Conservation (phyloP, 2,888 invertebrate genomes). For the Hirtodrosophila cameraria region DNA sequence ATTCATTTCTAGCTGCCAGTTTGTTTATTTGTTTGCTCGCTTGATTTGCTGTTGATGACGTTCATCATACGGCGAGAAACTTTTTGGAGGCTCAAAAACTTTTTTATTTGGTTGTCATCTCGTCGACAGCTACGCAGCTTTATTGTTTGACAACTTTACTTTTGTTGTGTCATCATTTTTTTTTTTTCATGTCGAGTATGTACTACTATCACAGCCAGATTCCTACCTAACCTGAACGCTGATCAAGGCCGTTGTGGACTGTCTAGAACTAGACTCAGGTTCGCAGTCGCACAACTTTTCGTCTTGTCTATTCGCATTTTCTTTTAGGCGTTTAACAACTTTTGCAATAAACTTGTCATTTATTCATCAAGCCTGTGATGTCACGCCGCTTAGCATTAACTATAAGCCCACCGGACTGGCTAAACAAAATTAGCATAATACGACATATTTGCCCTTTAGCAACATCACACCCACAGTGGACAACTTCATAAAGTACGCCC, state of each 20-base stretch:
- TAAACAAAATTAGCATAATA: conserved; percentile 61
- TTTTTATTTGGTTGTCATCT: conserved; percentile 55
- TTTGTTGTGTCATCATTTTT: conserved; percentile 57
- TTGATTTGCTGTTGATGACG: conserved; percentile 70
- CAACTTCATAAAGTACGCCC: conserved; percentile 66
- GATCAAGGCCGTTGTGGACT: conserved; percentile 17
- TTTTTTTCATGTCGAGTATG: conserved; percentile 17
- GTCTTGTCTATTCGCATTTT: conserved; percentile 9
- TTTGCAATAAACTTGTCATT: conserved; percentile 40
- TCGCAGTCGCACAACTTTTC: conserved; percentile 11
- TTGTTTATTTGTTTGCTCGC: conserved; percentile 59
- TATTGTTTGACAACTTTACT: conserved; percentile 53
- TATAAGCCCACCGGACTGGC: conserved; percentile 35
- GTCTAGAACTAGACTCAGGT: conserved; percentile 9
- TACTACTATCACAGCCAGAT: background rate
- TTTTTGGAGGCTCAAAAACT: conserved; percentile 38
- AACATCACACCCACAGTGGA: conserved; percentile 19
- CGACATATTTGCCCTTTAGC: conserved; percentile 27
- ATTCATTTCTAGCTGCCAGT: conserved; percentile 57
- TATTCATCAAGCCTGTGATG: conserved; percentile 49
- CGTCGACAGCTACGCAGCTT: conserved; percentile 22
- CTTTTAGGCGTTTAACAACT: conserved; percentile 45
- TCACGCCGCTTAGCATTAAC: conserved; percentile 38
- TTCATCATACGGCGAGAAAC: conserved; percentile 45
- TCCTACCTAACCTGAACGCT: background rate